Percentiles rank a stretch among this genome's conserved stretches.
Conservation (phyloP, 2,888 invertebrate species). For the Ochlodes sylvanus region DNA sequence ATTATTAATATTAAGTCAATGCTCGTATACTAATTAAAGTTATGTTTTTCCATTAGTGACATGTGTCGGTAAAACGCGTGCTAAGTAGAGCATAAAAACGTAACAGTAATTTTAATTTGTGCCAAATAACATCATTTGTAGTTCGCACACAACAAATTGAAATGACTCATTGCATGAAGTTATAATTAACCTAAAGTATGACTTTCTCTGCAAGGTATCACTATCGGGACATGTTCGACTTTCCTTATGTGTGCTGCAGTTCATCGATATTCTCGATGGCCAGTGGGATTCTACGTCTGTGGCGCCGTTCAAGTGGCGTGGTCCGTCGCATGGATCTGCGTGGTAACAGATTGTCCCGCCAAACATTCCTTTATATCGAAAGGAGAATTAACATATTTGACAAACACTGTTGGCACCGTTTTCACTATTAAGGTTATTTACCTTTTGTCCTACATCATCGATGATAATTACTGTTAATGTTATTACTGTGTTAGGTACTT, state of each 20-base stretch:
- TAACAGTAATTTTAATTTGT: conserved; percentile 11
- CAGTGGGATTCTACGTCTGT: conserved; percentile 87
- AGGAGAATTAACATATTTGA: conserved; percentile 86
- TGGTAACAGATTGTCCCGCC: conserved; percentile 86
- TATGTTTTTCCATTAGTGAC: conserved; percentile 13
- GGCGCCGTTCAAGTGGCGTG: conserved; percentile 83
- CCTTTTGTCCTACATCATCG: conserved; percentile 8
- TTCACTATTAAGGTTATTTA: conserved; percentile 67
- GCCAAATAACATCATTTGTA: neutral
- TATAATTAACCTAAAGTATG: conserved; percentile 20
- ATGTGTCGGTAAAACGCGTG: conserved; percentile 11
- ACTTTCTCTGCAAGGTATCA: conserved; percentile 60
- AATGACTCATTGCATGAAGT: conserved; percentile 9
- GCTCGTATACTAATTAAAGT: neutral
- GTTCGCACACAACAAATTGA: neutral
- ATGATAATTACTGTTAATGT: neutral
- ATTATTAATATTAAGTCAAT: too few species aligned
- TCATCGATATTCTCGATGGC: conserved; percentile 87
- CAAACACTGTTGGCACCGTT: conserved; percentile 80
- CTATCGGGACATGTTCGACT: conserved; percentile 87
- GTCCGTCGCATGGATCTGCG: conserved; percentile 81
- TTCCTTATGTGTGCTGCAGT: conserved; percentile 87
- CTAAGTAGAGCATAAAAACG: conserved; percentile 8
- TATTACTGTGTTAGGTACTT: too few species aligned
- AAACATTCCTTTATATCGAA: conserved; percentile 85